Evolutionary conservation across 1,140 invertebrate species (phyloP).

Genomic region (Drosophila rhopaloa): DNA sequence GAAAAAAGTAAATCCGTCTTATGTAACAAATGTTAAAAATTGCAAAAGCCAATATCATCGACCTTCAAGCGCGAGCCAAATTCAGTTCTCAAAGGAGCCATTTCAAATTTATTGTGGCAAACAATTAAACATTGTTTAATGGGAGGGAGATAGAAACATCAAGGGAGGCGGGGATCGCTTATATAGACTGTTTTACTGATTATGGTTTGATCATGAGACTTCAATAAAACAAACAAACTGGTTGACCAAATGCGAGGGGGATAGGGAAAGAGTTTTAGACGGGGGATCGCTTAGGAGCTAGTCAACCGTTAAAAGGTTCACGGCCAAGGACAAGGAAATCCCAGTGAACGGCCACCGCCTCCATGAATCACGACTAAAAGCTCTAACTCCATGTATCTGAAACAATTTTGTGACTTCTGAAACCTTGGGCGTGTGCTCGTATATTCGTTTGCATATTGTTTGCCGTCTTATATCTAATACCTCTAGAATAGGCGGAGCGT

Average conservation of each 20-base stretch:
- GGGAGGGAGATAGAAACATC: conserved; percentile 1
- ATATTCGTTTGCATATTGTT: conserved; percentile 44
- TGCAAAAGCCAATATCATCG: conserved; percentile 66
- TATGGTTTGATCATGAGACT: conserved; percentile 75
- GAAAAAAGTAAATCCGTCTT: conserved; percentile 75
- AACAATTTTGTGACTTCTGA: conserved; percentile 73
- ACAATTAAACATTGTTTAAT: conserved; percentile 65
- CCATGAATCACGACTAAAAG: conserved; percentile 63
- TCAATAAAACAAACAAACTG: conserved; percentile 71
- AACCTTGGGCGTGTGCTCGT: conserved; percentile 69
- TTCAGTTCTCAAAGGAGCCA: conserved; percentile 67
- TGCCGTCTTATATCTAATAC: conserved; percentile 57
- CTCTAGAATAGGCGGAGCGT: conserved; percentile 59
- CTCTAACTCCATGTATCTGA: conserved; percentile 17
- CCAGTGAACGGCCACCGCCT: conserved; percentile 66
- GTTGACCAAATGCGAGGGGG: conserved; percentile 45
- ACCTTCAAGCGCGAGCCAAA: conserved; percentile 53
- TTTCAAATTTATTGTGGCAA: conserved; percentile 42
- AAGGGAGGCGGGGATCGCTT: conserved; percentile 7
- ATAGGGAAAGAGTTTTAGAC: conserved; percentile 5
- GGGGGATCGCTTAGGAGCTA: conserved; percentile 41
- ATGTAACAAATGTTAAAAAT: conserved; percentile 77
- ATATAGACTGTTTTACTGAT: conserved; percentile 43
- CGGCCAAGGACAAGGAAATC: conserved; percentile 82
- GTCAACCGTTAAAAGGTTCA: conserved; percentile 80